These are phyloP conservation scores for Semnornis frantzii DNA, from an alignment of 2,113 vertebrate species.

Conservation along the genomic window DNA sequence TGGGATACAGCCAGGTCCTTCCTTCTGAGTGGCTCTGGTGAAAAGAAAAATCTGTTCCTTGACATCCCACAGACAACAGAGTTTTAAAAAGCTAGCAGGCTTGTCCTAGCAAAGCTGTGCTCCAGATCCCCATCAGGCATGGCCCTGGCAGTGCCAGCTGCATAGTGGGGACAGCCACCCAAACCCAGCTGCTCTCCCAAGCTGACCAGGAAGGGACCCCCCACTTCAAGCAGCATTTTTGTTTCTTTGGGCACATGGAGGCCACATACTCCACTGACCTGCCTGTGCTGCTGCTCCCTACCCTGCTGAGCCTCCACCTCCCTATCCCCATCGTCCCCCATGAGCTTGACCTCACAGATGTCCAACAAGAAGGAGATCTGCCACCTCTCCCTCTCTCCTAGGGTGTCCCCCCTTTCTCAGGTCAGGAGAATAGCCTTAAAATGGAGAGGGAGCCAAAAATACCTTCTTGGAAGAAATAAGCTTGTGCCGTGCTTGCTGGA, in stretches of 20 bases:
- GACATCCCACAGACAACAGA: neutral
- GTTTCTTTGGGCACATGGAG: neutral
- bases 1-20: neutral
- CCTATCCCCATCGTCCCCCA: rapidly evolving
- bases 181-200: neutral
- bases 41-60: neutral
- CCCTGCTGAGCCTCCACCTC: neutral
- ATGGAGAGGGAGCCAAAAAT: neutral
- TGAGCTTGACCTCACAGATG: neutral
- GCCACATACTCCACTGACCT: neutral
- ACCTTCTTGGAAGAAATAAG: neutral
- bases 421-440: neutral
- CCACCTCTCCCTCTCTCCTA: neutral
- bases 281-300: neutral
- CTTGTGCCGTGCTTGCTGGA: neutral
- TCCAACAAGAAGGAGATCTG: neutral
- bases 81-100: neutral
- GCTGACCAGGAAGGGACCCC: rapidly evolving
- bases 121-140: neutral
- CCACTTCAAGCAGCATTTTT: rapidly evolving
- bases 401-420: neutral
- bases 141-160: rapidly evolving
- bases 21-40: neutral
- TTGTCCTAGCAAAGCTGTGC: neutral
- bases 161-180: rapidly evolving